Percentiles rank a stretch among this genome's conserved stretches.
phyloP scores from a whole-genome alignment of 2,797 vertebrate species.

The Chloroceryle amazona region DNA sequence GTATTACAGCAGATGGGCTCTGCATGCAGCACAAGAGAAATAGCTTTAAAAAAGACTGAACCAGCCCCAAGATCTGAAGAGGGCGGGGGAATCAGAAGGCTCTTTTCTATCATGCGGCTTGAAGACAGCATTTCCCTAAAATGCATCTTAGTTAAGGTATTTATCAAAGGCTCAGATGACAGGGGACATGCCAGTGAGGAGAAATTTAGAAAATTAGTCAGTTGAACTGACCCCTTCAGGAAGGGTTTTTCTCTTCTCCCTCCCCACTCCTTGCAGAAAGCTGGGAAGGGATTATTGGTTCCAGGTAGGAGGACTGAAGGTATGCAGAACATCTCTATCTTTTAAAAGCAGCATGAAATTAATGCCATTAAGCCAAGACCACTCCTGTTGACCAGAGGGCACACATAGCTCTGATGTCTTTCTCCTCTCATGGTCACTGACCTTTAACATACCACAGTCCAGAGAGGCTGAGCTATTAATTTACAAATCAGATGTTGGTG shows the following conservation, averaged over 20 bases:
- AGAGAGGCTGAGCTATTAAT: constrained; percentile 48
- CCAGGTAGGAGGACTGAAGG: constrained; percentile 29
- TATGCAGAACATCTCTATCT: constrained; percentile 21
- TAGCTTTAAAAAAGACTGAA: constrained; percentile 54
- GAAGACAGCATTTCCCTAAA: constrained; percentile 39
- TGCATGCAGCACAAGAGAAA: constrained; percentile 54
- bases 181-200: not conserved
- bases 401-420: constrained; percentile 15
- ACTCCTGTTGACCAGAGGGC: constrained; percentile 41
- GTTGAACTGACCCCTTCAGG: constrained; percentile 31
- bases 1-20: constrained; percentile 70
- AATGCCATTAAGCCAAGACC: constrained; percentile 37
- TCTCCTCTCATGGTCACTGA: constrained; percentile 21
- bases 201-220: constrained; percentile 21
- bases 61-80: constrained; percentile 54
- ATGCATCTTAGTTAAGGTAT: constrained; percentile 21
- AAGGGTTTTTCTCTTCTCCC: not conserved
- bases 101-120: not conserved
- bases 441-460: constrained; percentile 40
- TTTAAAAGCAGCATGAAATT: constrained; percentile 49
- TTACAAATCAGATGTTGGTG: constrained; percentile 35
- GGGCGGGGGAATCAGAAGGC: not conserved
- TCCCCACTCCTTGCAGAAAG: not conserved
- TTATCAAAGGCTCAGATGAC: not conserved
- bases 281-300: constrained; percentile 20